Evolutionary conservation across 2,888 invertebrate species (phyloP), one percentile per base, ranked within the genome.

Genomic region (Coecobrya sp.): DNA sequence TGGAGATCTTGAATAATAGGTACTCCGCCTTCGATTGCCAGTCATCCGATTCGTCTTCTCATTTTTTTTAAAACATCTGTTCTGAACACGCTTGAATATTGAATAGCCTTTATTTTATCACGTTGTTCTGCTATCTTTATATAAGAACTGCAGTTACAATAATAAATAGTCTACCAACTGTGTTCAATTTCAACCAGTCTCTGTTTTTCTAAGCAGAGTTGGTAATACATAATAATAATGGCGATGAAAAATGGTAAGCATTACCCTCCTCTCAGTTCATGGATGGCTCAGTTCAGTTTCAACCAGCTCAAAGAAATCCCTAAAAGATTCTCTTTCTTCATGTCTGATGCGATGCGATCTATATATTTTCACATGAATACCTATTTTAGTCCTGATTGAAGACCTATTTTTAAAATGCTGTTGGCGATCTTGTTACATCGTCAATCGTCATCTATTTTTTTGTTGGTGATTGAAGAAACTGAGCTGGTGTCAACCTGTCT

Each of bases 221-320:
- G 62, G 68, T 30, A 25, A n/a, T n/a, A n/a, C n/a, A n/a, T n/a
- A n/a, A 76, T 45, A 30, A 84, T n/a, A 27, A 86, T 52, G 22
- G 36, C 82, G 89, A 89, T 89, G 89, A 89, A 81, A 89, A 89
- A 89, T 89, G 82, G 70, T 81, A 89, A 59, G 68, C 89, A 82
- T 68, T 52, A 65, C 65, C 49, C 36, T 16, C 19, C n/a, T 7
- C 45, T 65, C 84, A 62, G 49, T 81, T 81, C 81, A 55, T 49
- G 55, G 79, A 79, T 55, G 27, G 45, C 25, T 45, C 65, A 30
- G 7, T 36, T 36, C 36, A 36, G 7, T 4, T 36, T 36, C 36
- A 36, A 7, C 36, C 36, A 36, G 36, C 7, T 36, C 36, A 36
- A 2, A 36, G 36, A 2, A 36, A 7, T n/a, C n/a, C n/a, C 36